Conservation (phyloP, 2,113 vertebrate genomes). For the Condylura cristata region DNA sequence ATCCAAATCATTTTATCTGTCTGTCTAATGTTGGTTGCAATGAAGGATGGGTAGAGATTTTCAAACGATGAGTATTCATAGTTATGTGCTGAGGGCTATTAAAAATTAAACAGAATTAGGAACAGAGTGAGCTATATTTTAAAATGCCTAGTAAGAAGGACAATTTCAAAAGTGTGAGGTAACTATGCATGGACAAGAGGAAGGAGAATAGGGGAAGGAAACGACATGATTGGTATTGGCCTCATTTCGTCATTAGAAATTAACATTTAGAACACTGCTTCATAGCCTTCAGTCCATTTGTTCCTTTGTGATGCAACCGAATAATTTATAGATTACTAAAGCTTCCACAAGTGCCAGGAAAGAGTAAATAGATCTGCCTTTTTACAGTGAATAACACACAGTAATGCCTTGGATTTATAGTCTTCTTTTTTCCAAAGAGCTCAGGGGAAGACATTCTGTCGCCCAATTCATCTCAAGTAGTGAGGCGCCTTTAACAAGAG, state of each 20-base stretch:
- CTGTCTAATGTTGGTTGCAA: neutral
- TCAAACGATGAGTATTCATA: neutral
- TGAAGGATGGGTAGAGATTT: neutral
- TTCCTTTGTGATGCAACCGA: constrained; percentile 6
- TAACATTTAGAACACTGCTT: constrained; percentile 27
- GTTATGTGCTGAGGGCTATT: neutral
- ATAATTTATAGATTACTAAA: constrained; percentile 52
- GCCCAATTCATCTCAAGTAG: constrained; percentile 36
- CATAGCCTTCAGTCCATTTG: neutral
- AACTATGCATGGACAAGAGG: neutral
- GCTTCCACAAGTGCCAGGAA: constrained; percentile 21
- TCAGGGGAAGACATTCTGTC: constrained; percentile 31
- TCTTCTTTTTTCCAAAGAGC: constrained; percentile 50
- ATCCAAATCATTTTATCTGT: neutral
- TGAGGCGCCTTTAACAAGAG: constrained; percentile 42
- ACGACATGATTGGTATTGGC: neutral
- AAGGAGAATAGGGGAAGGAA: neutral
- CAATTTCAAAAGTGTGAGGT: neutral
- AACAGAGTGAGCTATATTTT: neutral
- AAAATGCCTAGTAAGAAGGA: neutral
- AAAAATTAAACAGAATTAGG: neutral
- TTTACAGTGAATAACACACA: constrained; percentile 30
- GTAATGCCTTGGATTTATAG: constrained; percentile 53
- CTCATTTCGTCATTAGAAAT: constrained; percentile 27
- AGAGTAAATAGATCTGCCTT: constrained; percentile 51